Conservation (phyloP, 35 echinoderm and acorn worm genomes). For the Ophioderma brevispina region DNA sequence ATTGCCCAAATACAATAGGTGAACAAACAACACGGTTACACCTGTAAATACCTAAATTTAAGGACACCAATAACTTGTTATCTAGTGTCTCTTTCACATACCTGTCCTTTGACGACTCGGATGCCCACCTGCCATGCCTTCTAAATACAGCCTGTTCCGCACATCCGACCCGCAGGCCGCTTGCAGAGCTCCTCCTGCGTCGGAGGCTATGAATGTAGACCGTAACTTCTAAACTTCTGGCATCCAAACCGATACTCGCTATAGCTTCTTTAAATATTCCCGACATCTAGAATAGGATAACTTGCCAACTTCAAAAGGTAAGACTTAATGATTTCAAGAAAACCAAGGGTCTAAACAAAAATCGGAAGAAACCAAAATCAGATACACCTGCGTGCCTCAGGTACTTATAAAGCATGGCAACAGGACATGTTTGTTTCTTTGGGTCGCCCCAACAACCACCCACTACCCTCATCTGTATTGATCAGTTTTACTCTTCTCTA, state of each 20-base stretch:
- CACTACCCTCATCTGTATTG: constrained; percentile 15
- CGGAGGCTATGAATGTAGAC: constrained; percentile 40
- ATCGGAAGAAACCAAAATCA: neutral
- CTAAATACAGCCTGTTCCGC: constrained; percentile 37
- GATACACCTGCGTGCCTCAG: neutral
- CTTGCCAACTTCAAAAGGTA: neutral
- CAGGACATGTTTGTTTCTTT: neutral
- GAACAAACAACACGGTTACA: too few species aligned
- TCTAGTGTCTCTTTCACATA: constrained; percentile 24
- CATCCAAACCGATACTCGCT: neutral
- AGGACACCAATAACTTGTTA: constrained; percentile 6
- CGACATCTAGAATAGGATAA: constrained; percentile 59
- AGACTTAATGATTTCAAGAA: neutral
- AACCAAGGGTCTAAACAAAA: neutral
- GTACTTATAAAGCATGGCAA: constrained; percentile 12
- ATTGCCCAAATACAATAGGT: too few species aligned
- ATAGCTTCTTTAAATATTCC: constrained; percentile 30
- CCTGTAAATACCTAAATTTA: neutral
- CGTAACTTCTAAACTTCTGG: constrained; percentile 17
- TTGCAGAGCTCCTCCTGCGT: constrained; percentile 29
- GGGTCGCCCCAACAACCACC: constrained; percentile 17
- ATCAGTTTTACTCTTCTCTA: constrained; percentile 35
- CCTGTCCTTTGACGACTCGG: neutral
- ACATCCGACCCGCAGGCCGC: neutral
- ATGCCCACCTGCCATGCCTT: constrained; percentile 42